Base-by-base conservation (phyloP, 2,888 invertebrate species). In the Amphimallon solstitiale region DNA sequence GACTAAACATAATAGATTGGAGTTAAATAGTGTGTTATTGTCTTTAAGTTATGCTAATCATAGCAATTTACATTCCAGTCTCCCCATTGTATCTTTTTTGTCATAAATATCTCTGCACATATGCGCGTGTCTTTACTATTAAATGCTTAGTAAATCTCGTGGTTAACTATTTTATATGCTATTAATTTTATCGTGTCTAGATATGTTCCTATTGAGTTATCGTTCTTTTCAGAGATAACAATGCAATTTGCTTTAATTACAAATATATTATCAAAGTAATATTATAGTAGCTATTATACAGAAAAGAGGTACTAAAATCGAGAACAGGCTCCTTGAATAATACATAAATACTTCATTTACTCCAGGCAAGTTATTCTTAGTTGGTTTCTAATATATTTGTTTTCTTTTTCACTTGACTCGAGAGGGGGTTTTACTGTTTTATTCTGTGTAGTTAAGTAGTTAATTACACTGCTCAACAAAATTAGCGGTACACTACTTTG, bases 31-130 rank as follows among this genome's bases (percentile, higher is more conserved):
- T 45, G 23, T 29, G 48, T 49, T 49, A 49, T 49, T 49, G 48
- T 49, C 48, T 29, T n/a, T 49, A 49, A 49, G 48, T 49, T 49
- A 49, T 49, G 48, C 48, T 49, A 49, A 49, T 49, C 48, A 49
- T 14, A 29, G 12, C 29, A 49, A 49, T 49, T 49, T 49, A 49
- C 48, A 49, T 49, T 49, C 48, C 4, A 29, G 23, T 49, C 48
- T 49, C 29, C 29, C 21, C 48, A 49, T 49, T 49, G 48, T 49
- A 49, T 49, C 23, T 34, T 5, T 12, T 49, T 23, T 34, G 23
- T 12, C 48, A 21, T 49, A 49, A 49, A 49, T 49, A 49, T 49
- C 48, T 49, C 48, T 10, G 12, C 48, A 49, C 48, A 45, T 23
- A 14, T 49, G 4, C 29, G 23, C 48, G 40, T 23, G 23, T 49